phyloP scores from a whole-genome alignment of 2,797 vertebrate genomes.

The Limnodromus scolopaceus region DNA sequence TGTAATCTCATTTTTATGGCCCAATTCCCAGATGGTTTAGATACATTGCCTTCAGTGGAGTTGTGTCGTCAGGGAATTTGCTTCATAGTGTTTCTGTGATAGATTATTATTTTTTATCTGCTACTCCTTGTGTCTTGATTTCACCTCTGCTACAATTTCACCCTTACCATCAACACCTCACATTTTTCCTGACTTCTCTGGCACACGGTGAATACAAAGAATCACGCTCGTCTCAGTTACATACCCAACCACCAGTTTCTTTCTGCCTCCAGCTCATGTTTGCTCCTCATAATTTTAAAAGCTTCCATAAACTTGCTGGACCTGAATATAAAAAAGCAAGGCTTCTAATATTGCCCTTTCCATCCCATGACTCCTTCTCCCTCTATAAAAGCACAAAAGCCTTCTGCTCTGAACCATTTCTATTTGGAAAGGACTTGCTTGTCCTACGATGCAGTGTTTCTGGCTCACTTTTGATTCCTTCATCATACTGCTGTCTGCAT shows the following conservation, averaged over 20 bases:
- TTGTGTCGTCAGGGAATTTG: neutral
- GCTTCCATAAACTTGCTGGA: neutral
- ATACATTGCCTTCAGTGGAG: neutral
- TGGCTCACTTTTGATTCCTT: neutral
- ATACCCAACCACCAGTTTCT: neutral
- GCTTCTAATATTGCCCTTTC: neutral
- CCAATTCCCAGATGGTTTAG: neutral
- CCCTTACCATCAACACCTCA: neutral
- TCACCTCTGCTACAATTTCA: neutral
- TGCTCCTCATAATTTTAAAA: conserved; percentile 42
- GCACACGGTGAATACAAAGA: neutral
- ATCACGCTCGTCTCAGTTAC: neutral
- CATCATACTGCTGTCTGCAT: neutral
- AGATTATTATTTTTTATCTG: conserved; percentile 30
- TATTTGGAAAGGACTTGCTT: neutral
- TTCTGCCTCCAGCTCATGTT: neutral
- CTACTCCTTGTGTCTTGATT: conserved; percentile 4
- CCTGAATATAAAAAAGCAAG: neutral
- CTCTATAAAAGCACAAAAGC: neutral
- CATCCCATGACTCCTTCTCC: neutral
- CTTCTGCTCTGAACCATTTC: neutral
- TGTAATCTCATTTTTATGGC: conserved; percentile 1
- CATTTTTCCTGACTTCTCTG: conserved; percentile 8
- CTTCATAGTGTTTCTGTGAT: neutral
- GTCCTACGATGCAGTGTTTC: neutral